phyloP scores from a whole-genome alignment of 2,113 vertebrate genomes.

The Cololabis saira region DNA sequence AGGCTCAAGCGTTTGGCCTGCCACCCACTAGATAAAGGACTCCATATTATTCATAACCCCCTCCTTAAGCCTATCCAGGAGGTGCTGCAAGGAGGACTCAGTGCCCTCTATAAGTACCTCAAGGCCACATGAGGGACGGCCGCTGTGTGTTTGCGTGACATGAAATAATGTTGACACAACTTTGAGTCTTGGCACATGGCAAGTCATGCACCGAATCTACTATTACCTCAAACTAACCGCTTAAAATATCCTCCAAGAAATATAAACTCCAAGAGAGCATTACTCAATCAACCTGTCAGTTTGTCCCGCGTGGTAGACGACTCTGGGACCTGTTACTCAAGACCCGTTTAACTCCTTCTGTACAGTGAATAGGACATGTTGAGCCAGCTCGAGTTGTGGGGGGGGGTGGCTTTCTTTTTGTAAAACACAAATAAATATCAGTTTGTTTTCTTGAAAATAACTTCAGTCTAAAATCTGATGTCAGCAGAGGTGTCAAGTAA shows the following conservation, averaged over 20 bases:
- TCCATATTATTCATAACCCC: conserved; percentile 92
- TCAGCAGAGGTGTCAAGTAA: no score
- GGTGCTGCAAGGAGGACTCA: conserved; percentile 87
- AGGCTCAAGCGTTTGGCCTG: conserved; percentile 86
- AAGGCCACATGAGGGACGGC: conserved; percentile 82
- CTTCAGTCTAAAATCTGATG: no score
- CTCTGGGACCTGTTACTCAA: not conserved
- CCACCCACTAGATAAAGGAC: conserved; percentile 93
- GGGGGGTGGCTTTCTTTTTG: no score
- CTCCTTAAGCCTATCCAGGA: conserved; percentile 89
- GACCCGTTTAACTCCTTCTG: not conserved
- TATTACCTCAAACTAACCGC: no score
- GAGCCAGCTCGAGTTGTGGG: no score
- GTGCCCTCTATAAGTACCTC: conserved; percentile 89
- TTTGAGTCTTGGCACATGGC: not conserved
- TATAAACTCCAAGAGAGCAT: not conserved
- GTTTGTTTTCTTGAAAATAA: no score
- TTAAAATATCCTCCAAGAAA: not conserved
- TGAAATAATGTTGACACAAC: no score
- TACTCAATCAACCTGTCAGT: not conserved
- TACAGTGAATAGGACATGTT: no score
- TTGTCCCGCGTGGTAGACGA: no score
- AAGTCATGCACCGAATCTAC: not conserved
- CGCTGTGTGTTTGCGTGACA: conserved; percentile 3
- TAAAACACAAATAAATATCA: no score